These are phyloP conservation scores for Drosophila atripex DNA, from an alignment of 2,888 invertebrate species.

Conservation along the genomic window DNA sequence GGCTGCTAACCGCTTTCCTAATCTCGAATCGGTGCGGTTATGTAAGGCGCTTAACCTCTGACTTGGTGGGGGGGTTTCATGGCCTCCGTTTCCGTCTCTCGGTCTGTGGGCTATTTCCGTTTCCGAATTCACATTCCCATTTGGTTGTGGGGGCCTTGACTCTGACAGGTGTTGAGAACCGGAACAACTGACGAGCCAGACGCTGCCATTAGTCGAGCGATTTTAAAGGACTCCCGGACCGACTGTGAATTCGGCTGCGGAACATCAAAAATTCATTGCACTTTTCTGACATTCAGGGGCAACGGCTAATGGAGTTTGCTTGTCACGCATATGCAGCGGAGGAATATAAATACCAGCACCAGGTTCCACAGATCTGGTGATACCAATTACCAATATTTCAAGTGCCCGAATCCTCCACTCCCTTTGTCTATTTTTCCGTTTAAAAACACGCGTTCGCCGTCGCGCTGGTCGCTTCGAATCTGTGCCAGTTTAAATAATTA, in stretches of 20 bases:
- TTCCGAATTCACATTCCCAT: slow-evolving; percentile 28
- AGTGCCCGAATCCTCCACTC: slow-evolving; percentile 4
- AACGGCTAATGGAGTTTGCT: slow-evolving; percentile 20
- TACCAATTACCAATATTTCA: slow-evolving; percentile 2
- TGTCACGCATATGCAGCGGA: slow-evolving; percentile 66
- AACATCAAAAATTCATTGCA: slow-evolving; percentile 69
- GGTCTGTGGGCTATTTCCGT: slow-evolving; percentile 24
- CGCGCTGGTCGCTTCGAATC: slow-evolving; percentile 3
- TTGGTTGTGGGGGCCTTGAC: slow-evolving; percentile 50
- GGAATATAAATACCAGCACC: not conserved
- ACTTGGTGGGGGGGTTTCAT: slow-evolving; percentile 27
- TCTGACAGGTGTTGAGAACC: slow-evolving; percentile 65
- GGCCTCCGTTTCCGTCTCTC: not conserved
- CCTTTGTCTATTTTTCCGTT: too few species aligned
- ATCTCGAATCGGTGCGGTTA: slow-evolving; percentile 27
- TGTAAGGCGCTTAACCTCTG: slow-evolving; percentile 32
- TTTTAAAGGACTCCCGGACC: slow-evolving; percentile 26
- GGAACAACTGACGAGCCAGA: slow-evolving; percentile 63
- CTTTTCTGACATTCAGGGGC: slow-evolving; percentile 39
- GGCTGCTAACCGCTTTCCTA: slow-evolving; percentile 14
- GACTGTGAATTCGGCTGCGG: slow-evolving; percentile 38
- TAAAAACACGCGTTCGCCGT: not conserved
- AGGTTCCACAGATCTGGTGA: not conserved
- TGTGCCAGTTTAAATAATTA: slow-evolving; percentile 40
- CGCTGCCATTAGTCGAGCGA: slow-evolving; percentile 14